Percentiles rank a stretch among this genome's conserved stretches.
Conservation (phyloP, 2,113 vertebrate genomes). For the Sceloporus tristichus region DNA sequence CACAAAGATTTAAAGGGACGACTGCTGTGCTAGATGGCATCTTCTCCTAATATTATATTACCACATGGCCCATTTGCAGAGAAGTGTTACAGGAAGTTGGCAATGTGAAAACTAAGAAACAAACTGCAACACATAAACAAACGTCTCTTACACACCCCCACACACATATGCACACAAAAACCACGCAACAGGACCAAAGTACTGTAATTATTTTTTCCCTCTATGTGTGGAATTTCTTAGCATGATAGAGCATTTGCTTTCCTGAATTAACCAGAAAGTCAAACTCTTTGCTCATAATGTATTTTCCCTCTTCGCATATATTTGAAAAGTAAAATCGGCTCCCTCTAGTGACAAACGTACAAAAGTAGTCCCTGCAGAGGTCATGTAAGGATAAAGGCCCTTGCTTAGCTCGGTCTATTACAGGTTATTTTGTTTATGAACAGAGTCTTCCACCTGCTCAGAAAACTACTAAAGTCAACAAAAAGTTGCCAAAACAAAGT, state of each 20-base stretch:
- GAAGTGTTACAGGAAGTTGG: background rate
- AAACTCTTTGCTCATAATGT: slow-evolving; percentile 29
- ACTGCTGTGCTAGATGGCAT: slow-evolving; percentile 2
- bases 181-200: slow-evolving; percentile 3
- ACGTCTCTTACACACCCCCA: background rate
- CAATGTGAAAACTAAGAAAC: slow-evolving; percentile 7
- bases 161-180: too few species aligned
- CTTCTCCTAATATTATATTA: slow-evolving; percentile 25
- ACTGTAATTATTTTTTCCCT: background rate
- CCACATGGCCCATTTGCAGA: background rate
- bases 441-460: background rate
- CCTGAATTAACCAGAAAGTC: slow-evolving; percentile 3
- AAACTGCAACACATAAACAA: background rate
- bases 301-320: slow-evolving; percentile 14
- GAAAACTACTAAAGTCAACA: background rate
- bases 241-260: background rate
- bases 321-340: background rate
- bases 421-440: slow-evolving; percentile 32
- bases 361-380: slow-evolving; percentile 39
- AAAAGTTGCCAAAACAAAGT: slow-evolving; percentile 17
- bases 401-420: slow-evolving; percentile 7
- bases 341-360: background rate
- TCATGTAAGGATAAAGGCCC: slow-evolving; percentile 40
- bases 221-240: background rate
- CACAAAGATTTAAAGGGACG: slow-evolving; percentile 45